Evolutionary conservation across 2,113 vertebrate genomes (phyloP).

Genomic region (Typhlomys cinereus): DNA sequence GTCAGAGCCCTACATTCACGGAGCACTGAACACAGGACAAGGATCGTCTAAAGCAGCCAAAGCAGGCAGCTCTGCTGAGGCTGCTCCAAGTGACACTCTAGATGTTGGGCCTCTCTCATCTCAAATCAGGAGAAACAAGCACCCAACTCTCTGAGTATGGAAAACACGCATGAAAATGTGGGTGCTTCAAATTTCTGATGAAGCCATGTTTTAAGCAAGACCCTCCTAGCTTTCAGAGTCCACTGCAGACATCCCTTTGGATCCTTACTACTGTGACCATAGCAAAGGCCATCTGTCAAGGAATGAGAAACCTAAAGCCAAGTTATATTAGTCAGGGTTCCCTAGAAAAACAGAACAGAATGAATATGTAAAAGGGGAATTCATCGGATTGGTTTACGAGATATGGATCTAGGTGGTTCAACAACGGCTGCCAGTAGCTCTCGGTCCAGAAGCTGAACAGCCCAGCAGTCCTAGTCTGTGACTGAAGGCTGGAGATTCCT

Average conservation of each 20-base stretch:
- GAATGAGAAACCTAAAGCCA: conserved; percentile 55
- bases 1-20: neutral
- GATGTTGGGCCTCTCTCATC: neutral
- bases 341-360: too few species aligned
- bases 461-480: too few species aligned
- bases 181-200: conserved; percentile 1
- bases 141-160: neutral
- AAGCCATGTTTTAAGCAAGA: conserved; percentile 32
- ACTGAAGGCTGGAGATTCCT: too few species aligned
- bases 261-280: conserved; percentile 36
- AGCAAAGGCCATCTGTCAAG: conserved; percentile 32
- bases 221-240: conserved; percentile 34
- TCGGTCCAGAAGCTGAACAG: too few species aligned
- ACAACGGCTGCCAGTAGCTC: too few species aligned
- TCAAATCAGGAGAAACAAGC: neutral
- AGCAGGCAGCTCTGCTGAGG: neutral
- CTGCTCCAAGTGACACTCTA: conserved; percentile 8
- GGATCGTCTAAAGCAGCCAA: neutral
- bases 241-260: neutral
- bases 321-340: too few species aligned
- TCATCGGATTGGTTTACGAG: too few species aligned
- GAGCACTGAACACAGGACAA: neutral
- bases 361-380: too few species aligned
- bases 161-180: neutral
- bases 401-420: too few species aligned